Conservation (phyloP, 2,797 vertebrate genomes). For the Epinephelus awoara region DNA sequence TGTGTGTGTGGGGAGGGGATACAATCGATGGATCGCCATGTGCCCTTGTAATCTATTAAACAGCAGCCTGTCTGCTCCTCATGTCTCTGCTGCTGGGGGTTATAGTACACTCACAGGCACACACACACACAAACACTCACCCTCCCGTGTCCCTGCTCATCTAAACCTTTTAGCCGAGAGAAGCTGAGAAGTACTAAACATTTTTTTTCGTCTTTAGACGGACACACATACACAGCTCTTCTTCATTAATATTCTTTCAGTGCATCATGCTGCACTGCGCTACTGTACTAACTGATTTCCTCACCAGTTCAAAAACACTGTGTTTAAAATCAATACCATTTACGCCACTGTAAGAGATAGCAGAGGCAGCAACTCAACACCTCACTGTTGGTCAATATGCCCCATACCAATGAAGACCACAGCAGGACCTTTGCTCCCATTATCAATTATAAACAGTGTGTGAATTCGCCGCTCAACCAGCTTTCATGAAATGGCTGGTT, state of each 20-base stretch:
- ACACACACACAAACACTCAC: neutral
- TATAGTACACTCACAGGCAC: neutral
- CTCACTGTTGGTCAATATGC: neutral
- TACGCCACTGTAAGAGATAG: neutral
- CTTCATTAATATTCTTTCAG: slow-evolving; percentile 69
- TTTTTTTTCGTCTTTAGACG: slow-evolving; percentile 3
- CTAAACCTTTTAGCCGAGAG: slow-evolving; percentile 35
- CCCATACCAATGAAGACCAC: neutral
- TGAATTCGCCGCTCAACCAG: neutral
- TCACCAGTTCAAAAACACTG: slow-evolving; percentile 35
- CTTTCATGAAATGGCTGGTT: neutral
- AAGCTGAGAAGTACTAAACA: slow-evolving; percentile 28
- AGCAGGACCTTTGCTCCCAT: neutral
- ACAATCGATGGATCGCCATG: slow-evolving; percentile 72
- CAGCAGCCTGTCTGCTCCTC: slow-evolving; percentile 56
- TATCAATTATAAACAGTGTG: neutral
- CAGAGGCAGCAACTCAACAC: neutral
- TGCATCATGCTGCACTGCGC: slow-evolving; percentile 62
- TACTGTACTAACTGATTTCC: slow-evolving; percentile 44
- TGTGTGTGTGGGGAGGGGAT: slow-evolving; percentile 1
- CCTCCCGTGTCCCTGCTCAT: slow-evolving; percentile 2
- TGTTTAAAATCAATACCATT: slow-evolving; percentile 34
- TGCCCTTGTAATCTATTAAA: slow-evolving; percentile 75
- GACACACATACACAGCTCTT: slow-evolving; percentile 19
- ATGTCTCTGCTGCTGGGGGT: slow-evolving; percentile 43